Base-by-base conservation (phyloP, 2,113 vertebrate species). In the Columba janthina region DNA sequence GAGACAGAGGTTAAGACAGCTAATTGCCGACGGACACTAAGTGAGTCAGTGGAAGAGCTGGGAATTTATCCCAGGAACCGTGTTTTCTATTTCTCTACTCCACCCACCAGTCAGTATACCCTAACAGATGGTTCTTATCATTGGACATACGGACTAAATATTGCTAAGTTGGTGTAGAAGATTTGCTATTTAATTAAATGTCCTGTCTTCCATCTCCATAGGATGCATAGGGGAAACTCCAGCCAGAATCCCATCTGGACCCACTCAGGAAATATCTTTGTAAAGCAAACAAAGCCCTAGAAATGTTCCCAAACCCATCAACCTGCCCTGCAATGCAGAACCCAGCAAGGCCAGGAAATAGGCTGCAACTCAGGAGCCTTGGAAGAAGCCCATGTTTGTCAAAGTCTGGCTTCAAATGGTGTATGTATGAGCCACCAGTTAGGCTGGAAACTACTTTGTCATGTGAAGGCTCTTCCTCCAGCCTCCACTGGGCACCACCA, bases 61-160 rank as follows among this genome's bases (percentile, higher is more conserved):
- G 97, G 94, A 97, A 97, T 54, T 83, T 90, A 92, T 93, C 93
- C 90, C 93, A 90, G 82, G 93, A 95, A 93, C 90, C 58, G 0
- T 78, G 83, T 88, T 95, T 96, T 94, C 90, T 83, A 95, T 90
- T 95, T 73, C 70, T 77, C 62, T 78, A 66, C 94, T 94, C 91
- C 93, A 95, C 96, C 94, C 93, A 95, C 93, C 58, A 96, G 89
- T 15, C 83, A 78, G 83, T 58, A 93, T 83, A 56, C 69, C 91
- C 88, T 76, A 84, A 61, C 94, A 97, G 94, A 97, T 96, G 94
- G 95, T 95, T 96, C 86, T 82, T 94, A 95, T 95, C 95, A 92
- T 86, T 89, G 94, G 93, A 93, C 95, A 95, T 92, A 97, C 94
- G 95, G 94, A 95, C 85, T 77, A 95, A 95, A 95, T 94, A 95